These are phyloP conservation scores for Pangasius sanitwongsei DNA, from an alignment of 2,797 vertebrate species.

Conservation along the genomic window DNA sequence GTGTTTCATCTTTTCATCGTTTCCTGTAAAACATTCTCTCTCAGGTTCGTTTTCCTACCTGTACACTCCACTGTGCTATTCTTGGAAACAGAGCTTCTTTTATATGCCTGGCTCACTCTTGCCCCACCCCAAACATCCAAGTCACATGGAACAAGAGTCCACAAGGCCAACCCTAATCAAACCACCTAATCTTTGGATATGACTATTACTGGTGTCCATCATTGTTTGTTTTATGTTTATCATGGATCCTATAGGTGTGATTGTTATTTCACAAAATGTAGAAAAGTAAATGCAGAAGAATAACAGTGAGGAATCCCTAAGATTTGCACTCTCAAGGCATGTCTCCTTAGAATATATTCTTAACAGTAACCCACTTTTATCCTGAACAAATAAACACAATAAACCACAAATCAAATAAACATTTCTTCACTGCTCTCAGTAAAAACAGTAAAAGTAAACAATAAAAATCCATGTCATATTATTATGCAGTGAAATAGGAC, in stretches of 20 bases:
- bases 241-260: background rate
- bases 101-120: slow-evolving; percentile 65
- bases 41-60: slow-evolving; percentile 24
- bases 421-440: background rate
- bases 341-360: background rate
- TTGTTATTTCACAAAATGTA: background rate
- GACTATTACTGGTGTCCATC: background rate
- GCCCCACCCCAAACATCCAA: slow-evolving; percentile 60
- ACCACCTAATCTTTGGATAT: slow-evolving; percentile 26
- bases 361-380: background rate
- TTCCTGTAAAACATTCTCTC: background rate
- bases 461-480: slow-evolving; percentile 5
- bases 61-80: slow-evolving; percentile 64
- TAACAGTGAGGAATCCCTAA: background rate
- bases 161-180: slow-evolving; percentile 42
- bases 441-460: slow-evolving; percentile 57
- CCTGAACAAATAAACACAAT: background rate
- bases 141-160: slow-evolving; percentile 63
- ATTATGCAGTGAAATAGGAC: background rate
- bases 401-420: background rate
- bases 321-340: background rate
- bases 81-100: slow-evolving; percentile 66
- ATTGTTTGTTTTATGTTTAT: slow-evolving; percentile 3
- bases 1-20: background rate
- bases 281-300: background rate